Percentiles rank a stretch among this genome's conserved stretches.
Evolutionary conservation across 2,888 invertebrate genomes (phyloP).

Genomic region (Esperia sulphurella): DNA sequence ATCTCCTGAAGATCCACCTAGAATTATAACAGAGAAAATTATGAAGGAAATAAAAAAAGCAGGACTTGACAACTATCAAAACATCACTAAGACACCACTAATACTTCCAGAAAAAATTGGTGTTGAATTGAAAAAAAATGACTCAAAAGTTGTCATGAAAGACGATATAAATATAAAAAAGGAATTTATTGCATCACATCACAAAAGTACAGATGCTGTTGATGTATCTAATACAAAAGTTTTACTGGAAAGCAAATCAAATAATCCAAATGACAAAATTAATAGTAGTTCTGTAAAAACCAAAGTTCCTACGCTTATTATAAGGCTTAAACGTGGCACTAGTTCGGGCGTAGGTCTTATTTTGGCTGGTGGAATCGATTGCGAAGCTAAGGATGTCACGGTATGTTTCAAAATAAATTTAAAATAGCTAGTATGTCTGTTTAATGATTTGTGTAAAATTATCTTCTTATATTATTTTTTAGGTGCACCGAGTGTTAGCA

Average conservation of each 20-base stretch:
- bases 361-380: constrained; percentile 92
- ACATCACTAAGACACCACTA: constrained; percentile 20
- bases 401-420: constrained; percentile 68
- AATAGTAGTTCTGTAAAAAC: constrained; percentile 30
- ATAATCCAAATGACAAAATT: constrained; percentile 27
- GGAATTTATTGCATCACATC: constrained; percentile 21
- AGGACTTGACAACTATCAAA: constrained; percentile 45
- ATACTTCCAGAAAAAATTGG: constrained; percentile 31
- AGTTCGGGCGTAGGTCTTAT: constrained; percentile 90
- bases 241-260: constrained; percentile 22
- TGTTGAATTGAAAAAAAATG: constrained; percentile 19
- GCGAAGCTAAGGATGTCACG: constrained; percentile 94
- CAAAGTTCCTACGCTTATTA: constrained; percentile 43
- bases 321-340: constrained; percentile 58
- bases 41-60: constrained; percentile 59
- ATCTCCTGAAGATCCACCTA: constrained; percentile 51
- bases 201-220: constrained; percentile 19
- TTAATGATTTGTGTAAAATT: too few species aligned
- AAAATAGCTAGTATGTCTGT: not conserved
- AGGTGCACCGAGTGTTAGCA: constrained; percentile 92
- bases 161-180: constrained; percentile 30
- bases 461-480: constrained; percentile 20
- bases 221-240: constrained; percentile 17
- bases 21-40: constrained; percentile 53
- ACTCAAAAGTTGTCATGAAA: constrained; percentile 22